Evolutionary conservation across 92 coral and sea anemone species (phyloP).

Genomic region (Palythoa grandiflora): DNA sequence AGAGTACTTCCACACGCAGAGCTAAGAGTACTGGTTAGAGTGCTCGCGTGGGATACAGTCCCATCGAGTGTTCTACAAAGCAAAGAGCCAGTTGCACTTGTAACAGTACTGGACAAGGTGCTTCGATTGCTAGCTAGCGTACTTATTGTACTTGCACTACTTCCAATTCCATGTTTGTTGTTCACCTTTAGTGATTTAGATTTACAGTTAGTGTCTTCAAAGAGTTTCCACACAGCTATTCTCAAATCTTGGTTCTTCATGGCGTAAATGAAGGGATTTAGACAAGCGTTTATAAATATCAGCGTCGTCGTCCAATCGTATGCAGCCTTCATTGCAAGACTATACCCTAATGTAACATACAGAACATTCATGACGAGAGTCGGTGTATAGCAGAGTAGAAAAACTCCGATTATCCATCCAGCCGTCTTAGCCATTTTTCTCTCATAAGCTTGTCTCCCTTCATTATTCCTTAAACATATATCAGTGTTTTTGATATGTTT

Average conservation of each 20-base stretch:
- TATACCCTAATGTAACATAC: conserved; percentile 60
- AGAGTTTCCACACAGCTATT: conserved; percentile 55
- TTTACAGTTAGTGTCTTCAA: conserved; percentile 37
- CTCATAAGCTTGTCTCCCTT: conserved; percentile 40
- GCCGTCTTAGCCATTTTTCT: conserved; percentile 54
- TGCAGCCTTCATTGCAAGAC: conserved; percentile 55
- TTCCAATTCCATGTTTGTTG: conserved; percentile 16
- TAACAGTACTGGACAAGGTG: conserved; percentile 30
- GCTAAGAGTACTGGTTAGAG: conserved; percentile 28
- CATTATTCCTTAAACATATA: conserved; percentile 6
- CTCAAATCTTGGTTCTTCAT: conserved; percentile 78
- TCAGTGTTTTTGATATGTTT: conserved; percentile 45
- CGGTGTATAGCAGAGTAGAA: conserved; percentile 59
- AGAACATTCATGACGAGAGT: conserved; percentile 54
- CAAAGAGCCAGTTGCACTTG: conserved; percentile 17
- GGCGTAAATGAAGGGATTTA: conserved; percentile 75
- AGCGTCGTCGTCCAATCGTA: conserved; percentile 72
- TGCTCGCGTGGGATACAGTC: conserved; percentile 15
- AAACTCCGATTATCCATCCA: conserved; percentile 58
- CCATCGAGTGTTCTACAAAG: conserved; percentile 34
- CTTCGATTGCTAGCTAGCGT: conserved; percentile 44
- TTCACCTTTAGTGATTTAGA: conserved; percentile 1
- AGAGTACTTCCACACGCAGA: conserved; percentile 30
- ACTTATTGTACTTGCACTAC: conserved; percentile 32
- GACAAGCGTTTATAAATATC: conserved; percentile 73